phyloP scores from a whole-genome alignment of 2,888 invertebrate genomes.

The Rotaria magnacalcarata region DNA sequence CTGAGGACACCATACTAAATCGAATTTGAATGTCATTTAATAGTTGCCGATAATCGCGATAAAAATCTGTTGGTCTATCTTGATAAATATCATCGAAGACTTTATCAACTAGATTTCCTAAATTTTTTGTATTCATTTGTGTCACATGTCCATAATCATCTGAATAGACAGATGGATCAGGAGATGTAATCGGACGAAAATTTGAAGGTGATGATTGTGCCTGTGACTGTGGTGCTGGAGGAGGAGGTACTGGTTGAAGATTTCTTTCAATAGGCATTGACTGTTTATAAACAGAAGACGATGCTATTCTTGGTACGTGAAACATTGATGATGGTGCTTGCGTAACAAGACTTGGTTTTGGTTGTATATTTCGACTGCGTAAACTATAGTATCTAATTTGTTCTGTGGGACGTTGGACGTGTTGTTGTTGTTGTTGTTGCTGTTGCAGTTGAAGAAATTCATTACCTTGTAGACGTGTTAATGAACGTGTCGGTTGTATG shows the following conservation, averaged over 20 bases:
- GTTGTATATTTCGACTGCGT: neutral
- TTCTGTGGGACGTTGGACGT: neutral
- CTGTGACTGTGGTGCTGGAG: neutral
- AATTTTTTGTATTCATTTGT: slow-evolving; percentile 18
- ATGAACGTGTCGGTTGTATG: neutral
- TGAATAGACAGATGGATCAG: slow-evolving; percentile 32
- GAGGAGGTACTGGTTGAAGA: neutral
- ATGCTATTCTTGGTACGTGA: neutral
- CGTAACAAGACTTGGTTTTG: neutral
- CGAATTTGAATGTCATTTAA: slow-evolving; percentile 33
- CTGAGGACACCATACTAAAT: slow-evolving; percentile 2
- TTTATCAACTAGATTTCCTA: slow-evolving; percentile 2
- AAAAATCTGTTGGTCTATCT: slow-evolving; percentile 17
- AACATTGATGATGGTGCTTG: neutral
- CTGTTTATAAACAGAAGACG: neutral
- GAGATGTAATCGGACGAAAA: neutral
- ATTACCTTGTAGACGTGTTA: neutral
- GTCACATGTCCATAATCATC: slow-evolving; percentile 21
- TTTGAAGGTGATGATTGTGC: neutral
- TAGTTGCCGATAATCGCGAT: slow-evolving; percentile 19
- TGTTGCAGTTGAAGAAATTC: neutral
- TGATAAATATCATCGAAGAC: slow-evolving; percentile 29
- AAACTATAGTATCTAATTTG: slow-evolving; percentile 25
- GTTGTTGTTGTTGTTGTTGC: neutral
- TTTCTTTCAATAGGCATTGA: neutral